Base-by-base conservation (phyloP, 2,797 vertebrate species). In the Takifugu ocellatus region DNA sequence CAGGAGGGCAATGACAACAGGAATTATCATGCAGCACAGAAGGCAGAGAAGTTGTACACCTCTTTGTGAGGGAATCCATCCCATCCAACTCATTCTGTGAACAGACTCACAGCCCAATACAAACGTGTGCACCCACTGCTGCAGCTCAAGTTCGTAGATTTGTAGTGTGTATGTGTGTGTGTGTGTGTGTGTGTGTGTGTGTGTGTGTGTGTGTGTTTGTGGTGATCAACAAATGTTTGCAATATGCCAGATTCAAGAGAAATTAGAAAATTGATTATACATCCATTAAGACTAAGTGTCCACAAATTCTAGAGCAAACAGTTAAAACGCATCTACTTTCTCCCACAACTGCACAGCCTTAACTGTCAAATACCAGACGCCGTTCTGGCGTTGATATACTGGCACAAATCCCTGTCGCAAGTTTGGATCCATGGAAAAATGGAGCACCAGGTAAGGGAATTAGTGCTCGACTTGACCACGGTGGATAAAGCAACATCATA, bases 351-450 rank as follows among this genome's bases (percentile, higher is more conserved):
- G 36, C 36, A 5, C 31, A 33, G 31, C 31, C 31, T 17, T 44
- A 1, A 2, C 42, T 44, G 43, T 44, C 14, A 44, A 46, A 46
- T 10, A 10, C 55, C 29, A 59, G 26, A 69, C 15, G 24, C 26
- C 52, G 50, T 4, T 7, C 14, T 42, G 25, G 44, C 2, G n/a
- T 21, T 46, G 7, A 46, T 46, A 46, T 17, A 46, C n/a, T 7
- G n/a, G 7, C 1, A 17, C 17, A n/a, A 46, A 6, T 46, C 6
- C n/a, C 44, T 5, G 7, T 21, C 16, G 10, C 1, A 21, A 46
- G 44, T 27, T 49, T 33, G 56, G 57, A 74, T 83, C 76, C 51
- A 61, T 79, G 80, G 87, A 78, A 86, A 83, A 25, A 33, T 68
- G 43, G 25, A 68, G n/a, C 45, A 43, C 44, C 9, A 66, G 46